Evolutionary conservation across 2,888 invertebrate species (phyloP), one percentile per base, ranked within the genome.

Genomic region (Agriopis aurantiaria): DNA sequence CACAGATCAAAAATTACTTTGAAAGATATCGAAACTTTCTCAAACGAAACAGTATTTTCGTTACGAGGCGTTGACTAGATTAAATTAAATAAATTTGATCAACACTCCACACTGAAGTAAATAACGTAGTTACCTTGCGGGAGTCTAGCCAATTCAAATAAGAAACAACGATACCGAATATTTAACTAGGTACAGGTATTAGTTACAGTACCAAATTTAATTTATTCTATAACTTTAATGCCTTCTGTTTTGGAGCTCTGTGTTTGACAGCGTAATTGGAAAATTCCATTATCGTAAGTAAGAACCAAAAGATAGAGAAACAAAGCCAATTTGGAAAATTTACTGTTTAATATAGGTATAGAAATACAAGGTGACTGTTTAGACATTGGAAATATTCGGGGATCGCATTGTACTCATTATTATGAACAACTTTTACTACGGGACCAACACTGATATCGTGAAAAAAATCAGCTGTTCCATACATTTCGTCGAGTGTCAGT

Each of bases 221-320:
- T 60, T 60, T 49, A 49, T 49, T 49, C 10, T 60, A 40, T 49
- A 60, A 60, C 49, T 60, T 48, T 60, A 49, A 49, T 49, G 11
- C 60, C 41, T 7, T 12, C 12, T 46, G 33, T 59, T 33, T 48
- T 59, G 60, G 58, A 33, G 58, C 58, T 60, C 14, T 60, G 60
- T 14, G 49, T 41, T 60, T 60, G 60, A 60, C 60, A 49, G 40
- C 40, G 3, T 60, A 60, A 49, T 60, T 60, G 60, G 40, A 17
- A 60, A 49, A 49, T 60, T 60, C 60, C 40, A 51, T 60, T 60
- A 60, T 46, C 12, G 8, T 57, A 17, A 5, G 3, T 48, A 10
- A 10, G 10, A 33, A 3, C 17, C 17, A 57, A 8, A n/a, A 60
- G 40, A 60, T 49, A 60, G 40, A 59, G 46, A 59, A 59, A 60